Base-by-base conservation (phyloP, 2,888 invertebrate genomes). In the Diploptera punctata region DNA sequence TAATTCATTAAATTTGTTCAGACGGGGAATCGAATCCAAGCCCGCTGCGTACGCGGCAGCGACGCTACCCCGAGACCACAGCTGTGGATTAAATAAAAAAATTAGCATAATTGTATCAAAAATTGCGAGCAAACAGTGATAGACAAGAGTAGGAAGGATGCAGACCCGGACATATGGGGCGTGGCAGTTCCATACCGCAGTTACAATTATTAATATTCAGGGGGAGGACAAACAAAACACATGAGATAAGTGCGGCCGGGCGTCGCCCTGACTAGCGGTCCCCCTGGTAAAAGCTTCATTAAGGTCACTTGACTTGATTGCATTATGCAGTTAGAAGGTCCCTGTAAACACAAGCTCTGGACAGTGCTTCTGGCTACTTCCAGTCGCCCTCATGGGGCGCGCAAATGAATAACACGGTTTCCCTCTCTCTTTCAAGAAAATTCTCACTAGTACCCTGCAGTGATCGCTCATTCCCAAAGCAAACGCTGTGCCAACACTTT, bases 231-330 rank as follows among this genome's bases (percentile, higher is more conserved):
- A 57, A 57, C 57, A 57, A 57, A 57, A 57, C 57, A 57, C n/a
- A n/a, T n/a, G 57, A 24, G 16, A n/a, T n/a, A n/a, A 57, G 57
- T 24, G 57, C 26, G 29, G 29, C 57, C 26, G 57, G 57, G 57
- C 57, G 57, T 29, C 26, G 57, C 57, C 57, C 57, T 16, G 29
- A 57, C 10, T 29, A 29, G 60, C 16, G 43, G 26, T 57, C 29
- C 29, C 18, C n/a, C 16, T 57, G 24, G 67, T 54, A 71, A 71
- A 71, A 71, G 71, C 71, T 71, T 71, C 71, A 71, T 71, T 71
- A 71, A 52, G 71, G 67, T 71, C 71, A 71, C 49, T 54, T 54
- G 67, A 67, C 67, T 67, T 71, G 71, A 71, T 71, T 71, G 71
- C 67, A 71, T 71, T 71, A 71, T 54, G 67, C 47, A 67, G 54